Base-by-base conservation (phyloP, 2,113 vertebrate species). In the Apeltes quadracus region DNA sequence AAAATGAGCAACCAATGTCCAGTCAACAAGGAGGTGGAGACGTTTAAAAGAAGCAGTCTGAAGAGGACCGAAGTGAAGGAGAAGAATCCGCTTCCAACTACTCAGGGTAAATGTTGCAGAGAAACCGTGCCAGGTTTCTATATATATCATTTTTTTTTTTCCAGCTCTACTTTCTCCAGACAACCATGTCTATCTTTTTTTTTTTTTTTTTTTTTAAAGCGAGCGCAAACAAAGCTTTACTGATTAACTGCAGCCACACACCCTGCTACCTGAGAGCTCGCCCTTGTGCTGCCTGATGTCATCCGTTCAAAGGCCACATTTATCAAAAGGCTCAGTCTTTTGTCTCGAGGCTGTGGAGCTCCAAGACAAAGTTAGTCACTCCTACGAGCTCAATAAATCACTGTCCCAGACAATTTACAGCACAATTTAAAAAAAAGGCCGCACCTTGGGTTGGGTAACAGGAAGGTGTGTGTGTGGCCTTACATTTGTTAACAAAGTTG, bases 11-110 rank as follows among this genome's bases (percentile, higher is more conserved):
- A 90, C 59, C 63, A 20, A 43, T 81, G 90, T 16, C 75, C 78
- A 36, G 74, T 93, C 25, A 87, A 80, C 8, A 85, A 84, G 11
- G 91, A 90, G 54, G 84, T 94, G 79, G 57, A 94, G 86, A 85
- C 82, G 8, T 97, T 95, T 75, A 91, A 97, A 84, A 51, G 11
- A 14, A 5, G 22, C 3, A 53, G 50, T 53, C 50, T 53, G 22
- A 53, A 53, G 50, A 53, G 6, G 50, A 53, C 22, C 13, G 50
- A 53, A 7, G 13, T 25, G 22, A 4, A 13, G 14, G 50, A 53
- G 6, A 14, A 25, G 6, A 53, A 53, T 23, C 1, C 12, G 13
- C 50, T 53, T 23, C 50, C 50, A 14, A 53, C 50, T 1, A 13
- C 8, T 25, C 4, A 53, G 50, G 50, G 50, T 53, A 53, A 12